Evolutionary conservation across 2,888 invertebrate species (phyloP).

Genomic region (Caenorhabditis wallacei): DNA sequence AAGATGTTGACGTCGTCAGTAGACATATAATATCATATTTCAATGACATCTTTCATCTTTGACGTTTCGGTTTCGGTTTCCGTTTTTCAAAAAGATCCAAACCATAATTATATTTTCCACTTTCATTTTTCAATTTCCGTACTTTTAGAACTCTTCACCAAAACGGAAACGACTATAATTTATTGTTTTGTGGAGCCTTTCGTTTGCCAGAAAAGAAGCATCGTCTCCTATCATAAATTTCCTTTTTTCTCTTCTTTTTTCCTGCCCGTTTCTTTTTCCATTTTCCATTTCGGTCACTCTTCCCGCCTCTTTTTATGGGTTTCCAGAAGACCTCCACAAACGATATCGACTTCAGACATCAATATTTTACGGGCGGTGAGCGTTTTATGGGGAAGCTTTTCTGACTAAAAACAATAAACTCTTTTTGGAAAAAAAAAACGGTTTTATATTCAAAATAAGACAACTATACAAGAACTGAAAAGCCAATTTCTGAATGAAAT

Average conservation of each 20-base stretch:
- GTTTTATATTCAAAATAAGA: background rate
- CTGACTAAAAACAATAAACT: background rate
- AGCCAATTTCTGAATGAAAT: background rate
- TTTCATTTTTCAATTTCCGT: conserved; percentile 21
- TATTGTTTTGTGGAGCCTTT: conserved; percentile 28
- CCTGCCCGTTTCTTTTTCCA: conserved; percentile 36
- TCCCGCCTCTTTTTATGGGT: conserved; percentile 37
- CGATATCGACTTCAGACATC: conserved; percentile 25
- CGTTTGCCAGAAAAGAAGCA: conserved; percentile 31
- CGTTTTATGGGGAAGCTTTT: conserved; percentile 1
- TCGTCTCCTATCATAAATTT: conserved; percentile 57
- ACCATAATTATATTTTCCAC: conserved; percentile 39
- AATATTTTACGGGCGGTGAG: conserved; percentile 2
- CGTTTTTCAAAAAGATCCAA: conserved; percentile 18
- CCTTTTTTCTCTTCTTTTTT: conserved; percentile 18
- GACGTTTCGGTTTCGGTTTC: conserved; percentile 9
- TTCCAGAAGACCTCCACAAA: conserved; percentile 9
- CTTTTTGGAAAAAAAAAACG: conserved; percentile 7
- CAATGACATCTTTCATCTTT: conserved; percentile 1
- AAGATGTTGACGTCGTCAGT: conserved; percentile 13
- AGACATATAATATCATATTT: conserved; percentile 25
- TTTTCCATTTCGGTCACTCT: conserved; percentile 61
- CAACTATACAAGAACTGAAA: conserved; percentile 7
- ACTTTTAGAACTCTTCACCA: conserved; percentile 24
- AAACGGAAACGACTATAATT: conserved; percentile 49